Evolutionary conservation across 2,113 vertebrate genomes (phyloP).

Genomic region (Sitta europaea): DNA sequence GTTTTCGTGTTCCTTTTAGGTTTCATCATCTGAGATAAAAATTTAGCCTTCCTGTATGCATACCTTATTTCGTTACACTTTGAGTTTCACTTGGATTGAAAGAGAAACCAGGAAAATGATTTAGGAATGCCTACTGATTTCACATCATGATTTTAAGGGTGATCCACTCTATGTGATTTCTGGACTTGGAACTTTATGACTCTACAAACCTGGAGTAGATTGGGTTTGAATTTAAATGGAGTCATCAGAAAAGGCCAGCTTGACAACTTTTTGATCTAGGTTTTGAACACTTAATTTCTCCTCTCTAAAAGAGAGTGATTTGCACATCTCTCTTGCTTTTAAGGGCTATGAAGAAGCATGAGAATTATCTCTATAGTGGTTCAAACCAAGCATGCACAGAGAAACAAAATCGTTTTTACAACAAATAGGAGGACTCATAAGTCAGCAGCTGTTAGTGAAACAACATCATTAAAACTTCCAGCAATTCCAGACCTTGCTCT

Average conservation of each 20-base stretch:
- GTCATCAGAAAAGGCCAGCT: not conserved
- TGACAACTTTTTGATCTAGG: slow-evolving; percentile 8
- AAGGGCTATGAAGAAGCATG: not conserved
- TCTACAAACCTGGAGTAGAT: not conserved
- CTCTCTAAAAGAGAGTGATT: not conserved
- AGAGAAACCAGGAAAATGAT: not conserved
- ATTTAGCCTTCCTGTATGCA: not conserved
- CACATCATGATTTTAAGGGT: not conserved
- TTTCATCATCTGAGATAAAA: slow-evolving; percentile 48
- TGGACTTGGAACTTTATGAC: not conserved
- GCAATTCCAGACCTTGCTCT: not conserved
- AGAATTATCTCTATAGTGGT: not conserved
- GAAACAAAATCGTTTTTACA: not conserved
- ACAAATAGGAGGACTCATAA: not conserved
- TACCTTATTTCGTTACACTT: not conserved
- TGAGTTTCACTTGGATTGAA: not conserved
- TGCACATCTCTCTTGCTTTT: not conserved
- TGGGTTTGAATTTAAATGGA: not conserved
- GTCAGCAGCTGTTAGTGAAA: not conserved
- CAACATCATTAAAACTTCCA: slow-evolving; percentile 10
- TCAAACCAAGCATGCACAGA: not conserved
- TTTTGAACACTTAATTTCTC: slow-evolving; percentile 9
- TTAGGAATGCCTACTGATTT: not conserved
- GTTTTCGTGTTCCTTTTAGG: slow-evolving; percentile 34
- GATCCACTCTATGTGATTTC: not conserved